Evolutionary conservation across 1,140 invertebrate genomes (phyloP).

Genomic region (Phortica variegata): DNA sequence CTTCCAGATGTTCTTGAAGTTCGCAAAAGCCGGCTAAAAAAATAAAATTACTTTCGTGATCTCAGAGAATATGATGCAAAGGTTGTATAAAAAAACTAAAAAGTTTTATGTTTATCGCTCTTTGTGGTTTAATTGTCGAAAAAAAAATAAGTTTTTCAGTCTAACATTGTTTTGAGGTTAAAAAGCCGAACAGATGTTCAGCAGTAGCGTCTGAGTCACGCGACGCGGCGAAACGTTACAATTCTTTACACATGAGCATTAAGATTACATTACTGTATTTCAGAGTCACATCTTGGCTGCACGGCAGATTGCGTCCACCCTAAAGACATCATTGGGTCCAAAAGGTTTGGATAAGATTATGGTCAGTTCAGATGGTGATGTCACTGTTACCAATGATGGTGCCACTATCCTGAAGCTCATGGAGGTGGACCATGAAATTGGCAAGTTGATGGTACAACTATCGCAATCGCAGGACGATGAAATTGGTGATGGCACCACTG

Average conservation of each 20-base stretch:
- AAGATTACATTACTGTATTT: conserved; percentile 54
- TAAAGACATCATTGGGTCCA: conserved; percentile 94
- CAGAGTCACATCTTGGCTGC: conserved; percentile 97
- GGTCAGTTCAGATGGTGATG: conserved; percentile 96
- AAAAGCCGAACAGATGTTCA: conserved; percentile 40
- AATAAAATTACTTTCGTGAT: neutral
- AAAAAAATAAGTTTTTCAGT: neutral
- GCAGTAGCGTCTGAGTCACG: conserved; percentile 35
- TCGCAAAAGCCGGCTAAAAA: conserved; percentile 13
- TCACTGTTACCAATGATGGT: conserved; percentile 98
- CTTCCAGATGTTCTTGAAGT: conserved; percentile 43
- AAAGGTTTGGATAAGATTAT: conserved; percentile 97
- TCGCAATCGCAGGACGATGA: conserved; percentile 99
- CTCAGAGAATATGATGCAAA: too few relatives aligned
- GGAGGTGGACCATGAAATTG: conserved; percentile 99
- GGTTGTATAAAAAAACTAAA: neutral
- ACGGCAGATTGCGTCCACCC: conserved; percentile 82
- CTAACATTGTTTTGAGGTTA: conserved; percentile 35
- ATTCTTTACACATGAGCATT: too few relatives aligned
- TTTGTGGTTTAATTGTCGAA: conserved; percentile 18
- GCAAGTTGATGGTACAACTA: conserved; percentile 96
- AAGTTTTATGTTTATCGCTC: neutral
- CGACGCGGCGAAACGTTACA: conserved; percentile 12
- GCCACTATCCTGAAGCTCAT: conserved; percentile 99
- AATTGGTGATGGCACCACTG: conserved; percentile 99